Base-by-base conservation (phyloP, 2,888 invertebrate genomes). In the Nudaria mundana region DNA sequence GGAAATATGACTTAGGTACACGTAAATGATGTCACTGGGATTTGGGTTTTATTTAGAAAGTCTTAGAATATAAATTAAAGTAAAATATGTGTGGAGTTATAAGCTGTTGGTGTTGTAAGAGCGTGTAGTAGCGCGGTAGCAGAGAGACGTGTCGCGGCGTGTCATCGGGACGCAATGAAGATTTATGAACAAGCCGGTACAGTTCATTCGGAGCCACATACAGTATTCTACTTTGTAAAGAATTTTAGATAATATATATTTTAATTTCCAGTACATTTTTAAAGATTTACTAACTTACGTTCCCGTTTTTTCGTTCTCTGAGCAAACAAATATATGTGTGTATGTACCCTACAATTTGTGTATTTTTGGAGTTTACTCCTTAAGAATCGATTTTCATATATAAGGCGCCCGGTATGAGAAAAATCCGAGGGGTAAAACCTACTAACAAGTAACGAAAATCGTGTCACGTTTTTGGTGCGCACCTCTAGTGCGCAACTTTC, bases 111-210 rank as follows among this genome's bases (percentile, higher is more conserved):
- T 50, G 52, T 49, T 41, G 47, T 66, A 43, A 43, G 44, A 34
- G 44, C 44, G 37, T 52, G 62, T 63, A 59, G 78, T 71, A 80
- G 83, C 82, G 79, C 86, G 84, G 86, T 85, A 86, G 86, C 86
- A 75, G 71, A 70, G 73, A 80, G 82, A 84, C 80, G 84, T 86
- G 88, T 86, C 87, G 87, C 76, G 83, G 84, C 81, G 72, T 87
- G 88, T 88, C 87, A 86, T 87, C 87, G 85, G 77, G 79, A 81
- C 79, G 83, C 84, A 85, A 87, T 87, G 86, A 87, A 88, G 88
- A 87, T 88, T 88, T 87, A 88, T 86, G 87, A 81, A 79, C 83
- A 75, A 73, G 66, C 77, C 74, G 74, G 77, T 75, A 75, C 60
- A 66, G 76, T 75, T 73, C 73, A 73, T 71, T 69, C 69, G 68